Conservation (phyloP, 2,797 vertebrate species). For the Petrocephalus sullivani region DNA sequence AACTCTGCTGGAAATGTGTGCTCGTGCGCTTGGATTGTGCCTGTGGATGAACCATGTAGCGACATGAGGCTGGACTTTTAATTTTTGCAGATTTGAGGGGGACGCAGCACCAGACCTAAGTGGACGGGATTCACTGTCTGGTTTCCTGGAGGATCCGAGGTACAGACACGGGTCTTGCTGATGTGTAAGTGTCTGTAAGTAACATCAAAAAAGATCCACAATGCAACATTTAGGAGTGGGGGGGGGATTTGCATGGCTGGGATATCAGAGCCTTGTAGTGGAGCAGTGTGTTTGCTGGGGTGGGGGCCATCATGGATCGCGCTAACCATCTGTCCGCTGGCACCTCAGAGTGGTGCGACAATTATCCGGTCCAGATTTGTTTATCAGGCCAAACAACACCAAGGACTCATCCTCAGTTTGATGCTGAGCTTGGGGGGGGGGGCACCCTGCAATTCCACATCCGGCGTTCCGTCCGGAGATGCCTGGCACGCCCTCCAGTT, state of each 20-base stretch:
- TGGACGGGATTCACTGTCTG: not conserved
- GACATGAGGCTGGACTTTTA: not conserved
- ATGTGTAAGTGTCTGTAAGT: slow-evolving; percentile 62
- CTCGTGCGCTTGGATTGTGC: not conserved
- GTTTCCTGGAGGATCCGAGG: not conserved
- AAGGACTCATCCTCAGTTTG: slow-evolving; percentile 38
- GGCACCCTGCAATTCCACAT: slow-evolving; percentile 30
- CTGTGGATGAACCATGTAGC: not conserved
- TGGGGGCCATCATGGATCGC: slow-evolving; percentile 45
- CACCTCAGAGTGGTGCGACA: slow-evolving; percentile 37
- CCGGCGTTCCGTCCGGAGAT: slow-evolving; percentile 30
- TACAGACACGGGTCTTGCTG: slow-evolving; percentile 42
- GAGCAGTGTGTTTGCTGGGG: slow-evolving; percentile 49
- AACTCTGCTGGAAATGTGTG: not conserved
- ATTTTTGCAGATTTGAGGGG: not conserved
- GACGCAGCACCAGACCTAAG: too few species aligned
- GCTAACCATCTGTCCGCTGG: slow-evolving; percentile 39
- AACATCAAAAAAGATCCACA: slow-evolving; percentile 64
- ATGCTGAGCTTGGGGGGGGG: slow-evolving; percentile 38
- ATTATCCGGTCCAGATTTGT: slow-evolving; percentile 42
- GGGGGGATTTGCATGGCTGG: slow-evolving; percentile 65
- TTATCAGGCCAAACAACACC: slow-evolving; percentile 47
- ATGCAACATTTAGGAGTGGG: slow-evolving; percentile 61
- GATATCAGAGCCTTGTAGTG: slow-evolving; percentile 66
- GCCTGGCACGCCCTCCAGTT: not conserved